These are phyloP conservation scores for Sebastes itinus DNA, from an alignment of 2,797 vertebrate species.

Conservation along the genomic window DNA sequence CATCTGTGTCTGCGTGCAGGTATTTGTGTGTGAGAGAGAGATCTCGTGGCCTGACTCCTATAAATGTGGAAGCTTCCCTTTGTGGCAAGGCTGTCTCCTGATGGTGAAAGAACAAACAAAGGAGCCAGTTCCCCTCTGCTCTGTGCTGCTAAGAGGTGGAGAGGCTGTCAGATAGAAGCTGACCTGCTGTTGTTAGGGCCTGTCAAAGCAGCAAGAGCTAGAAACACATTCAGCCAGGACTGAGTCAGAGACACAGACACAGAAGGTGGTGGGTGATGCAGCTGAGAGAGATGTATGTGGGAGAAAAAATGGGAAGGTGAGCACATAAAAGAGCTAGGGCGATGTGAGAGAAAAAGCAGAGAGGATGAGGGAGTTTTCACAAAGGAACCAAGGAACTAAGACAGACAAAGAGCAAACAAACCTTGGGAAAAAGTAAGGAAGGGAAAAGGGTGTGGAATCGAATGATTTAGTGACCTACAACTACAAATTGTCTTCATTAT, in stretches of 20 bases:
- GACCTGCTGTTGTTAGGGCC: conserved; percentile 65
- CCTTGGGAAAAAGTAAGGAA: background rate
- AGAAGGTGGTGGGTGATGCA: conserved; percentile 2
- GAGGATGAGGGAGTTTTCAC: background rate
- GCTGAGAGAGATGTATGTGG: conserved; percentile 10
- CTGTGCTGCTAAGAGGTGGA: conserved; percentile 46
- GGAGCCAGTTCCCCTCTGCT: conserved; percentile 47
- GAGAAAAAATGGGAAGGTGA: conserved; percentile 20
- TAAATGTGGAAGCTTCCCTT: conserved; percentile 34
- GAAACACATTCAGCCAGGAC: conserved; percentile 47
- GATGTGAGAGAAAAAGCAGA: background rate
- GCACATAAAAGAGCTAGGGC: background rate
- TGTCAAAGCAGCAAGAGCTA: conserved; percentile 60
- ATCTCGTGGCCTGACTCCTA: conserved; percentile 25
- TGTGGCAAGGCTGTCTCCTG: conserved; percentile 44
- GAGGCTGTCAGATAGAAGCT: conserved; percentile 60
- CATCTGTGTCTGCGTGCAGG: background rate
- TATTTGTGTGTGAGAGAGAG: background rate
- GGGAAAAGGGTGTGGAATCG: background rate
- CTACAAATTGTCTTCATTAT: background rate
- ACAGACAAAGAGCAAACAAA: background rate
- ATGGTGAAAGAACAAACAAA: conserved; percentile 65
- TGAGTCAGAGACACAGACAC: conserved; percentile 34
- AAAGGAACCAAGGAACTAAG: background rate
- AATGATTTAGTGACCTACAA: background rate